Evolutionary conservation across 2,797 vertebrate genomes (phyloP).

Genomic region (Tarsius wallacei): DNA sequence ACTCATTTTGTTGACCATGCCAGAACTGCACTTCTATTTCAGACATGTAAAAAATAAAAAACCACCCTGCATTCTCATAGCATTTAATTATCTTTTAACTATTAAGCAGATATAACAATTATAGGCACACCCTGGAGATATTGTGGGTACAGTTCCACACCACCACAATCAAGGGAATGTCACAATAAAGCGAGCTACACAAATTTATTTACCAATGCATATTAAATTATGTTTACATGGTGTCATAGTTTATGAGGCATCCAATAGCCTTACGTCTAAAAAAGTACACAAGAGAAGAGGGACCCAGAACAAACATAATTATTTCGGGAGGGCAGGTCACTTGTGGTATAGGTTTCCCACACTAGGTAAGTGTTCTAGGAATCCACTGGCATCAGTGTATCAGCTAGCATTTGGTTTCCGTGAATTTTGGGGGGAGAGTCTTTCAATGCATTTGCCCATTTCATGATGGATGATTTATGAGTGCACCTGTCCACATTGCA

Average conservation of each 20-base stretch:
- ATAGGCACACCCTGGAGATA: not conserved
- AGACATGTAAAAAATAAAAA: constrained; percentile 28
- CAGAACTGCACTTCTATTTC: constrained; percentile 39
- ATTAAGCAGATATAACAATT: not conserved
- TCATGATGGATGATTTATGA: too few relatives aligned
- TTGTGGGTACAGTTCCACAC: not conserved
- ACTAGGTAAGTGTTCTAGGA: too few relatives aligned
- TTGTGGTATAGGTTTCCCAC: too few relatives aligned
- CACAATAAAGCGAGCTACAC: not conserved
- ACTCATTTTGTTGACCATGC: not conserved
- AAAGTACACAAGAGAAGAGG: not conserved
- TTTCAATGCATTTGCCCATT: too few relatives aligned
- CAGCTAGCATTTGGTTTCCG: too few relatives aligned
- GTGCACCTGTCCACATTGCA: too few relatives aligned
- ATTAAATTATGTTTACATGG: not conserved
- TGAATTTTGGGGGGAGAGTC: too few relatives aligned
- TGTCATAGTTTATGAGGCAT: too few relatives aligned
- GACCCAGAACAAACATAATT: too few relatives aligned
- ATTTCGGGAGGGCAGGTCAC: too few relatives aligned
- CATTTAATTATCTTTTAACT: not conserved
- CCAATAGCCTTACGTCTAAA: not conserved
- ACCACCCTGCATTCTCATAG: not conserved
- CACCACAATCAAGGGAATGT: not conserved
- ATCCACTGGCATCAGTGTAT: too few relatives aligned
- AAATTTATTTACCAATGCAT: not conserved